Conservation (phyloP, 2,113 vertebrate species). For the Sinocyclocheilus rhinocerous region DNA sequence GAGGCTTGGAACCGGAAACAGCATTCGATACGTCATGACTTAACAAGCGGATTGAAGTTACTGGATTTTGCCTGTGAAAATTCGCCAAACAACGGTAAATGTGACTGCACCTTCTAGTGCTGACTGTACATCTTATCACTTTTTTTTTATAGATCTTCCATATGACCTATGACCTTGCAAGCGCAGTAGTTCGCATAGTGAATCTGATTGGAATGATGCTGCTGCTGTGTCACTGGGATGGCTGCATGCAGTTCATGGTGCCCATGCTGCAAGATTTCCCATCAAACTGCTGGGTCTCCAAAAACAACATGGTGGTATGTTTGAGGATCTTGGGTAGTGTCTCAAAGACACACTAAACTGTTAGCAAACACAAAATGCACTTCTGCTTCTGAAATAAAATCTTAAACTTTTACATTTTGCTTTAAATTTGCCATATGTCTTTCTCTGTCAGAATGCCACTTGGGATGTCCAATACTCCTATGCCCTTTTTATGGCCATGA, state of each 20-base stretch:
- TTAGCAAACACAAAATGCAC: not conserved
- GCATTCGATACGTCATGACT: too few species aligned
- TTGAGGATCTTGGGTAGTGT: not conserved
- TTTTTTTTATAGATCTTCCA: conserved; percentile 73
- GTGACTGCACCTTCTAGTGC: too few species aligned
- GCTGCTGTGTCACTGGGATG: conserved; percentile 80
- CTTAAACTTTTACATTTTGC: not conserved
- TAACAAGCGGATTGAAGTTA: not conserved
- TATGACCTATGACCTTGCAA: conserved; percentile 80
- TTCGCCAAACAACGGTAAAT: too few species aligned
- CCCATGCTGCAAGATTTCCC: conserved; percentile 82
- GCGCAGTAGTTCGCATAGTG: conserved; percentile 77
- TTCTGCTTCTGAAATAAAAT: not conserved
- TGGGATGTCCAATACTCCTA: conserved; percentile 98
- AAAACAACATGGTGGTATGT: conserved; percentile 80
- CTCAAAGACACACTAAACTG: not conserved
- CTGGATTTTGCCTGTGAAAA: not conserved
- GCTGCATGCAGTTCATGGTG: conserved; percentile 80
- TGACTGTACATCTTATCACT: not conserved
- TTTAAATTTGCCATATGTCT: not conserved
- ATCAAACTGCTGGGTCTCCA: conserved; percentile 77
- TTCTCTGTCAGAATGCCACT: conserved; percentile 84
- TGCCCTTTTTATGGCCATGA: conserved; percentile 86
- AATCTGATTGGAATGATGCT: conserved; percentile 83
- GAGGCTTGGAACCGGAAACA: too few species aligned